Base-by-base conservation (phyloP, 2,888 invertebrate species). In the Polydrusus tereticollis region DNA sequence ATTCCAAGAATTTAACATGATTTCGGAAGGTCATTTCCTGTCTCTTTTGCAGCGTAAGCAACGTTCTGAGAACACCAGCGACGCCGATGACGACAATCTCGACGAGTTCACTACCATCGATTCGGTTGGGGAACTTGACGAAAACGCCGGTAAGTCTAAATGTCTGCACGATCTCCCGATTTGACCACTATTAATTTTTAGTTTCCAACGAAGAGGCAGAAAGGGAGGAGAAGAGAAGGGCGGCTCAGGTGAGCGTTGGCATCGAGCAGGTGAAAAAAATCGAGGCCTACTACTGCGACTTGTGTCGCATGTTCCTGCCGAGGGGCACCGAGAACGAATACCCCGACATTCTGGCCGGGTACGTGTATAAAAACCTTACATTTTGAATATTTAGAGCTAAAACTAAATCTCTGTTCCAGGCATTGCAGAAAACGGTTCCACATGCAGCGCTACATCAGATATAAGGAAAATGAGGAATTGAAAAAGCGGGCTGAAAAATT, bases 31-130 rank as follows among this genome's bases (percentile, higher is more conserved):
- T 7, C 7, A 2, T 33, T 33, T 10, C 33, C 6, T 2, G 6
- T 10, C 14, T 41, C 74, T 76, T 77, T 81, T 82, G 36, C 74
- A 91, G 90, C 87, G 89, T 43, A 90, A 91, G 79, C 89, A 90
- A 63, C 84, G 87, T 66, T 82, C 84, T 68, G 86, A 87, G 38
- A 36, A 33, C 33, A 52, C 86, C 70, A 81, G 81, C 45, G 84
- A 84, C 81, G 90, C 88, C 14, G 93, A 91, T 20, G 73, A 74
- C 7, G 92, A 92, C 78, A 93, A 94, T 86, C 87, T 95, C 76
- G 94, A 94, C 77, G 94, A 94, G 82, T 95, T 94, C 82, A 93
- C 94, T 88, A 94, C 95, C 0, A 89, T 95, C n/a, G 95, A 95
- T 85, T 94, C 95, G 2, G 93, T 95, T 29, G 95, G 95, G 6